phyloP scores from a whole-genome alignment of 2,797 vertebrate genomes.

The Phylloscopus collybita region DNA sequence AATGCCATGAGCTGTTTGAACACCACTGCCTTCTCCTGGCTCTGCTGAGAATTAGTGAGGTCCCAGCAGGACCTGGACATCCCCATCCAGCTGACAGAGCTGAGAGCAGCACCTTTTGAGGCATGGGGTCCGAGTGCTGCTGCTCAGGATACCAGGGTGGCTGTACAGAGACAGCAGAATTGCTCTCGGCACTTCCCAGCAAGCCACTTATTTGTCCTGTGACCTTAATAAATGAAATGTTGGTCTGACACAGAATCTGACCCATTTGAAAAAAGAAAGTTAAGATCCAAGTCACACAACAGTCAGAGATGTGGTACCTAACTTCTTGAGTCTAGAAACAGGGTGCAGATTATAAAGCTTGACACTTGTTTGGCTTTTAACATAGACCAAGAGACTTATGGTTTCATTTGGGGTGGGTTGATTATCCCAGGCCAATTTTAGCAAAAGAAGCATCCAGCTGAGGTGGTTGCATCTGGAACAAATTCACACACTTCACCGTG shows the following conservation, averaged over 20 bases:
- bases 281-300: neutral
- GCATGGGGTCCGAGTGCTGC: fast-evolving
- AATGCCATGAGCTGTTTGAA: neutral
- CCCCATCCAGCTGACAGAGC: neutral
- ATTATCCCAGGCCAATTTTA: neutral
- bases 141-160: neutral
- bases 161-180: neutral
- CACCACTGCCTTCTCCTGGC: neutral
- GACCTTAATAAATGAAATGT: neutral
- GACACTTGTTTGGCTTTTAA: neutral
- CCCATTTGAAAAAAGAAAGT: neutral
- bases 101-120: neutral
- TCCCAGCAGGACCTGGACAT: neutral
- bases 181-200: neutral
- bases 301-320: neutral
- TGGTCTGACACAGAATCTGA: neutral
- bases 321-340: neutral
- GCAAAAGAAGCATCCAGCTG: neutral
- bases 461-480: neutral
- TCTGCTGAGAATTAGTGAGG: neutral
- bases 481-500: neutral
- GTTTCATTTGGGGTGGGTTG: neutral
- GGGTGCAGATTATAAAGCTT: neutral
- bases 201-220: neutral
- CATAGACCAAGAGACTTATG: neutral